phyloP scores from a whole-genome alignment of 2,113 vertebrate genomes.

The Martes martes region DNA sequence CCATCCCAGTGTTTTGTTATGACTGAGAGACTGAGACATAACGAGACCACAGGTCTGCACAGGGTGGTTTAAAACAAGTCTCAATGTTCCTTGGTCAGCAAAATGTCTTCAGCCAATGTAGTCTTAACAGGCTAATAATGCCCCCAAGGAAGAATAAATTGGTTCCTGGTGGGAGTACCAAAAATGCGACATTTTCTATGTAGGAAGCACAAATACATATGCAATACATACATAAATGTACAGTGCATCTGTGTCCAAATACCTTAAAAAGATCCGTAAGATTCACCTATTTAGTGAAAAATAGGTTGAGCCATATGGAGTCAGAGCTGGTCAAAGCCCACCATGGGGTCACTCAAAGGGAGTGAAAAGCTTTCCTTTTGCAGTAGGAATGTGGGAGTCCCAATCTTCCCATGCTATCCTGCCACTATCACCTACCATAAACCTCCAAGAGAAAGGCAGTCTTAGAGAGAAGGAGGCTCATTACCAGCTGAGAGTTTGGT shows the following conservation, averaged over 20 bases:
- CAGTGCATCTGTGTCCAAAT: background rate
- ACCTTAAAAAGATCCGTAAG: background rate
- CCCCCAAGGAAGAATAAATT: background rate
- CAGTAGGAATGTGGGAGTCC: background rate
- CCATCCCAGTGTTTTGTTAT: background rate
- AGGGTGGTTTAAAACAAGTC: background rate
- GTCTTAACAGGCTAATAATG: background rate
- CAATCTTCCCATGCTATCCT: background rate
- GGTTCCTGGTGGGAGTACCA: background rate
- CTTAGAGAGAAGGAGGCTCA: background rate
- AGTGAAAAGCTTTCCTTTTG: background rate
- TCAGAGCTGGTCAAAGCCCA: background rate
- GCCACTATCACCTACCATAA: background rate
- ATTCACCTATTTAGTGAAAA: background rate
- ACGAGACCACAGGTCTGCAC: accelerated
- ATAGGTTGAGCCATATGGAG: background rate
- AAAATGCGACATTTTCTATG: background rate
- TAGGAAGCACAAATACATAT: background rate
- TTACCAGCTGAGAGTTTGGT: background rate
- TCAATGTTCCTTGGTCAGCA: background rate
- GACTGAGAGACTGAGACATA: background rate
- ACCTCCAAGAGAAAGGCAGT: background rate
- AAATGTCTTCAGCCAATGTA: background rate
- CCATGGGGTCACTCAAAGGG: background rate
- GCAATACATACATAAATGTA: background rate